These are phyloP conservation scores for Lutra lutra DNA, from an alignment of 2,797 vertebrate genomes.

Conservation along the genomic window DNA sequence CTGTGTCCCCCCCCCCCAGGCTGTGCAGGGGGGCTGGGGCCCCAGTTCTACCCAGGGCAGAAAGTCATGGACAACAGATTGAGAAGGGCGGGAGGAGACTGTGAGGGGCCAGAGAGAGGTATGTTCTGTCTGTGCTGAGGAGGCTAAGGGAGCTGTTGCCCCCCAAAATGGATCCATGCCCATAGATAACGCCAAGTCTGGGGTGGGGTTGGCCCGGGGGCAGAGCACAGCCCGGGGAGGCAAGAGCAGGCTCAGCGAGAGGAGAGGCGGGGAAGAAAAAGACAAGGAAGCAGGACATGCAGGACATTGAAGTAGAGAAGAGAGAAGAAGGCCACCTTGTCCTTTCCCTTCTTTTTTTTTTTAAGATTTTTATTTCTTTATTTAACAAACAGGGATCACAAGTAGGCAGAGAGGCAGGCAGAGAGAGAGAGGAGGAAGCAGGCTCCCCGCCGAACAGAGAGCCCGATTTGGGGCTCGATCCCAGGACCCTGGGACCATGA, in stretches of 20 bases:
- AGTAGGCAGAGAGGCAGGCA: too few relatives aligned
- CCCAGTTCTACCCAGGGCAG: not conserved
- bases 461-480: fast-evolving
- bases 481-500: too few relatives aligned
- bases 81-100: not conserved
- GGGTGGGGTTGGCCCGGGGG: too few relatives aligned
- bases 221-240: not conserved
- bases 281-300: not conserved
- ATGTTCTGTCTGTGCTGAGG: not conserved
- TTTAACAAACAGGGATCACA: too few relatives aligned
- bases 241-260: not conserved
- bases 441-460: too few relatives aligned
- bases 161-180: not conserved
- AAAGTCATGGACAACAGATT: not conserved
- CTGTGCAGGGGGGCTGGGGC: not conserved
- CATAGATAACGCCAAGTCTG: not conserved
- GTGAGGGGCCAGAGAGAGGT: not conserved
- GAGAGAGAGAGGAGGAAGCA: too few relatives aligned
- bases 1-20: not conserved
- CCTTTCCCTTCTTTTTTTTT: not conserved
- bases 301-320: not conserved
- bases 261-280: not conserved
- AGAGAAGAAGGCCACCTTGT: not conserved
- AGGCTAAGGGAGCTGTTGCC: not conserved
- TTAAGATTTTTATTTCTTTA: too few relatives aligned